Conservation (phyloP, 2,797 vertebrate species). For the Stomatorhinus walkeri region DNA sequence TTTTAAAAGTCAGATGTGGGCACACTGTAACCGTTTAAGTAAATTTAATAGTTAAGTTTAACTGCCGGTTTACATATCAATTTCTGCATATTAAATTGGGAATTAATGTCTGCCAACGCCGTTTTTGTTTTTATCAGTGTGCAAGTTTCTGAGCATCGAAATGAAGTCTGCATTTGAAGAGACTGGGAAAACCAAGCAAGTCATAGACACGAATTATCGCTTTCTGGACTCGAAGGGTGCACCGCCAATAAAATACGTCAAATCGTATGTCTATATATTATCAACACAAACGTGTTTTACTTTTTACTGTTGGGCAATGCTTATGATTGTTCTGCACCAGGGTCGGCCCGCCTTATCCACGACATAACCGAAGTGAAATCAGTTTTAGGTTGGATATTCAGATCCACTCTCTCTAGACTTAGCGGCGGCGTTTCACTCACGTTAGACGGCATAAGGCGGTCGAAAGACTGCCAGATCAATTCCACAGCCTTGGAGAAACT, state of each 20-base stretch:
- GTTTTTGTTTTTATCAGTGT: slow-evolving; percentile 60
- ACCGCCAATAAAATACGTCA: slow-evolving; percentile 80
- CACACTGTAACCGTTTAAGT: background rate
- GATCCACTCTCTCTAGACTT: no score
- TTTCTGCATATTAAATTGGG: background rate
- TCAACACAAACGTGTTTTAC: background rate
- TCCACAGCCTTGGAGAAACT: no score
- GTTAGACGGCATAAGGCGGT: no score
- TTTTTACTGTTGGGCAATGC: background rate
- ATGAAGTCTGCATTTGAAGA: slow-evolving; percentile 91
- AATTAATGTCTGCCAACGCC: background rate
- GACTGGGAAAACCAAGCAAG: slow-evolving; percentile 84
- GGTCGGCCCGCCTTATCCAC: background rate
- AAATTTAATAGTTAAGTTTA: background rate
- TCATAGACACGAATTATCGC: slow-evolving; percentile 82
- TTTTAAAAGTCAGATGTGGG: background rate
- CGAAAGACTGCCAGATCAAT: no score
- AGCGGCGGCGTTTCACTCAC: no score
- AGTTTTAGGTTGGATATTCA: no score
- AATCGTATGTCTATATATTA: slow-evolving; percentile 77
- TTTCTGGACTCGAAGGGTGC: slow-evolving; percentile 80
- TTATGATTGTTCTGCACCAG: background rate
- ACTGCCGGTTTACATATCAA: background rate
- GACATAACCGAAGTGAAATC: no score
- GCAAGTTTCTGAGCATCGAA: slow-evolving; percentile 89